Conservation (phyloP, 2,113 vertebrate species). For the Anser brachyrhynchus region DNA sequence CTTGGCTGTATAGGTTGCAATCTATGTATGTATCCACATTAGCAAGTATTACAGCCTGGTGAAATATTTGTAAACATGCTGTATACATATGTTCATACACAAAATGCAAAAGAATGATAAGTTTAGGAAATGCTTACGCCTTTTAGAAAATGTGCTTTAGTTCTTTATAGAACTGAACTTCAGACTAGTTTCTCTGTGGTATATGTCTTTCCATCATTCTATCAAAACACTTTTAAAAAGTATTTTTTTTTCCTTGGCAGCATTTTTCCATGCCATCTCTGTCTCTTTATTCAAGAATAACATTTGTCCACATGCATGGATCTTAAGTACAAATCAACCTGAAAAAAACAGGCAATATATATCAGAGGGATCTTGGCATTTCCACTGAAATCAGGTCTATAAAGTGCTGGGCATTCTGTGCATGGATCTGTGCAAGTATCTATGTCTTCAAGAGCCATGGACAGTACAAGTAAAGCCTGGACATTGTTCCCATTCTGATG, state of each 20-base stretch:
- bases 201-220: background rate
- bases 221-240: background rate
- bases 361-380: background rate
- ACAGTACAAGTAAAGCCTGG: background rate
- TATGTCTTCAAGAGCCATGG: background rate
- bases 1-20: background rate
- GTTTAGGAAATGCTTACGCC: background rate
- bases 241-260: background rate
- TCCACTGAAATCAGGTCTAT: background rate
- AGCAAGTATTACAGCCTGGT: background rate
- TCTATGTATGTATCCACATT: background rate
- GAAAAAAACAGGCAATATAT: background rate
- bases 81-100: too few relatives aligned
- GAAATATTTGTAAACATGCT: background rate
- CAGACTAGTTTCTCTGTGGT: background rate
- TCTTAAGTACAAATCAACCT: background rate
- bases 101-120: background rate
- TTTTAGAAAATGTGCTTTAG: background rate
- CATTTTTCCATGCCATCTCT: background rate
- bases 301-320: background rate
- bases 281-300: background rate
- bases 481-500: background rate
- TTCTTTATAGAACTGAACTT: background rate
- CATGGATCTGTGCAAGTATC: background rate
- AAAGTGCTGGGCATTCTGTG: background rate